phyloP scores from a whole-genome alignment of 2,113 vertebrate genomes.

The Calyptomena viridis region DNA sequence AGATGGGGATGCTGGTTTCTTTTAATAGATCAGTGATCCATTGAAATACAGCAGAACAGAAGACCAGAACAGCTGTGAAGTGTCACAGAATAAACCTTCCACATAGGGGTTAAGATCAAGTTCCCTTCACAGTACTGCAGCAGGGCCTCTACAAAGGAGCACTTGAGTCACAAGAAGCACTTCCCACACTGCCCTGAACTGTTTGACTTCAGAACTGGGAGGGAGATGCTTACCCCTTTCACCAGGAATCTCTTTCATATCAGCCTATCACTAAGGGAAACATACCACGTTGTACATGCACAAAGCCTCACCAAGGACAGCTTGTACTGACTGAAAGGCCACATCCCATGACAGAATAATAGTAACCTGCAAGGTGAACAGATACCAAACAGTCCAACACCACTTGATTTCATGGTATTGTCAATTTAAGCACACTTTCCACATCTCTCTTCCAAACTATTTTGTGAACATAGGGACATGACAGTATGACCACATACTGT shows the following conservation, averaged over 20 bases:
- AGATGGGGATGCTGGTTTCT: not conserved
- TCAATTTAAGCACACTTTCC: not conserved
- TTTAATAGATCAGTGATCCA: not conserved
- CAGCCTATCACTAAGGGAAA: not conserved
- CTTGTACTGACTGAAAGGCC: not conserved
- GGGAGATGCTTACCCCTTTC: not conserved
- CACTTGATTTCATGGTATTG: not conserved
- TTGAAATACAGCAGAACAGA: not conserved
- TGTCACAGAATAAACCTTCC: not conserved
- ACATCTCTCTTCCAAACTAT: not conserved
- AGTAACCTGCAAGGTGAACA: not conserved
- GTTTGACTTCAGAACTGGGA: not conserved
- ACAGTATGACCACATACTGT: no score
- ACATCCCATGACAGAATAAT: not conserved
- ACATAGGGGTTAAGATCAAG: not conserved
- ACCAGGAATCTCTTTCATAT: not conserved
- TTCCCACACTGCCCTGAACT: not conserved
- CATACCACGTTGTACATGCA: not conserved
- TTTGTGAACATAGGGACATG: not conserved
- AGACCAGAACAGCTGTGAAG: not conserved
- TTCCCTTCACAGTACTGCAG: not conserved
- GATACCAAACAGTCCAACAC: not conserved
- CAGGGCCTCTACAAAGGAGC: not conserved
- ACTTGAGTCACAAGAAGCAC: not conserved
- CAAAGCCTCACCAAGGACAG: not conserved